Percentiles rank a stretch among this genome's conserved stretches.
Conservation (phyloP, 2,888 invertebrate genomes). For the Mythimna pallens region DNA sequence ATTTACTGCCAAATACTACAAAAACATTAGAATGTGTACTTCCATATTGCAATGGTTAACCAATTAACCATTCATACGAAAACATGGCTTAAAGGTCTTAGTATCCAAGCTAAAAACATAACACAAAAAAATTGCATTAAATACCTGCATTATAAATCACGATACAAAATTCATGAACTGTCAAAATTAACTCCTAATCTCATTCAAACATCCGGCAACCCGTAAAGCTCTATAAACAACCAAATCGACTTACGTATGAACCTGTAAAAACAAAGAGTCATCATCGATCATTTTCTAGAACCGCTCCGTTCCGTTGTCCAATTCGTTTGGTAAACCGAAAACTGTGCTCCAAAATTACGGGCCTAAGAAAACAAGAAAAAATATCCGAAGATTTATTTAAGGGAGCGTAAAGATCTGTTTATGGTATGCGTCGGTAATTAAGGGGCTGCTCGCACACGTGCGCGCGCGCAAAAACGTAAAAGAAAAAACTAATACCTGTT, state of each 20-base stretch:
- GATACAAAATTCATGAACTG: constrained; percentile 41
- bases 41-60: too few species aligned
- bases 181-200: constrained; percentile 60
- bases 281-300: constrained; percentile 83
- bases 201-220: constrained; percentile 70
- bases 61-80: too few species aligned
- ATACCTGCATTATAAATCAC: too few species aligned
- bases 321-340: constrained; percentile 83
- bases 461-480: constrained; percentile 87
- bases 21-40: too few species aligned
- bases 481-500: constrained; percentile 89
- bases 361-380: constrained; percentile 88
- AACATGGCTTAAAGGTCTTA: too few species aligned
- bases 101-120: too few species aligned
- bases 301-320: constrained; percentile 75
- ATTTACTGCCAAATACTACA: too few species aligned
- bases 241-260: constrained; percentile 79
- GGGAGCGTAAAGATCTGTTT: constrained; percentile 91
- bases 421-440: constrained; percentile 91
- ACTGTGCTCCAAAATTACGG: constrained; percentile 84
- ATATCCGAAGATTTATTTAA: constrained; percentile 89
- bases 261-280: constrained; percentile 87
- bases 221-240: constrained; percentile 73
- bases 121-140: too few species aligned
- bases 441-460: constrained; percentile 89